Base-by-base conservation (phyloP, 2,113 vertebrate species). In the Nibea albiflora region DNA sequence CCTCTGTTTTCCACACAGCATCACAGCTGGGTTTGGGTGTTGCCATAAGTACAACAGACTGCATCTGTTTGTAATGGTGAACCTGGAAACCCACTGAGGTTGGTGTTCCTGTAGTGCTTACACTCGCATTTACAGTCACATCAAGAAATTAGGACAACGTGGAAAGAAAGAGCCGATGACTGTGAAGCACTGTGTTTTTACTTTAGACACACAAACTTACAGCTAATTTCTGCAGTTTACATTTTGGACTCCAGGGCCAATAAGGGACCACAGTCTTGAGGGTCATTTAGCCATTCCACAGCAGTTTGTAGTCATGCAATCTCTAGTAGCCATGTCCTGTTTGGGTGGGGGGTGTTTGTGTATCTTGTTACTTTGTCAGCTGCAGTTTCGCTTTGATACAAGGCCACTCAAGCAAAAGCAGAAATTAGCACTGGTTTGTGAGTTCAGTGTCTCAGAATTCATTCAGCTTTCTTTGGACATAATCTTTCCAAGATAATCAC, bases 271-370 rank as follows among this genome's bases (percentile, higher is more conserved):
- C 54, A 15, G 22, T 28, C 56, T 28, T 58, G 24, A 58, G 56
- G 15, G 56, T 8, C 24, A 16, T 58, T 12, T 26, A 58, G 24
- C 22, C 56, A 58, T 58, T 28, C 24, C 14, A 26, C 24, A 28
- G 22, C 14, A 58, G 24, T 58, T 16, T 58, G 14, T 28, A 5
- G 22, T 22, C n/a, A 56, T 24, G 54, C 12, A 12, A 56, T 56
- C 54, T 15, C 54, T 56, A 26, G 54, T 56, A 56, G n/a, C 54
- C 54, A 56, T 56, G 11, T 56, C 54, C 54, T 56, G 54, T 54
- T 22, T 54, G 10, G 53, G 53, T 54, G 54, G 4, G 16, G 49
- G 6, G 3, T 6, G 49, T 56, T 5, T 26, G 12, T 56, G 54
- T 56, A 15, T 56, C 14, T 57, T 57, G 56, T 16, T 57, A 26